Percentiles rank a stretch among this genome's conserved stretches.
Conservation (phyloP, 2,888 invertebrate genomes). For the Brachyopa scutellaris region DNA sequence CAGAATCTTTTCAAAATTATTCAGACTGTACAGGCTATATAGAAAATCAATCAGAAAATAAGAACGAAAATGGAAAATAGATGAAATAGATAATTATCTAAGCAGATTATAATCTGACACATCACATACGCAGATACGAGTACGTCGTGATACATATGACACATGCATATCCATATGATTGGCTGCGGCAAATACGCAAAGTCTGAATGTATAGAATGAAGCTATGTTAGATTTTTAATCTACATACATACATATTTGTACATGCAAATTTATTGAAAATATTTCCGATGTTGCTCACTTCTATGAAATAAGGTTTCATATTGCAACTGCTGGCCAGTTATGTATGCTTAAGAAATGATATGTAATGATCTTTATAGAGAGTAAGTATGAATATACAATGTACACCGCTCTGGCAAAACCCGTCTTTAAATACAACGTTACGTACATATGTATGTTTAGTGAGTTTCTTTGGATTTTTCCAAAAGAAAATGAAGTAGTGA, state of each 20-base stretch:
- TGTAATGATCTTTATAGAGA: conserved; percentile 2
- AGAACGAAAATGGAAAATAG: background rate
- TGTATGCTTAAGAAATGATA: conserved; percentile 20
- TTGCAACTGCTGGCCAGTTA: conserved; percentile 20
- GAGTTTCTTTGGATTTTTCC: background rate
- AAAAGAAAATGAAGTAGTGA: background rate
- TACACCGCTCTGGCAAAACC: background rate
- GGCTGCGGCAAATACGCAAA: too few species aligned
- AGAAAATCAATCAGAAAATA: conserved; percentile 12
- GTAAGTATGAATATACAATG: conserved; percentile 8
- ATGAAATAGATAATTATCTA: background rate
- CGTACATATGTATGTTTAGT: too few species aligned
- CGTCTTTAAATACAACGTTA: background rate
- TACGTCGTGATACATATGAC: background rate
- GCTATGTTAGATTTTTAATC: background rate
- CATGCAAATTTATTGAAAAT: conserved; percentile 52
- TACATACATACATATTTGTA: too few species aligned
- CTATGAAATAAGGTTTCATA: conserved; percentile 2
- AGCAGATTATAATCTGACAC: too few species aligned
- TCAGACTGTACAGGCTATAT: background rate
- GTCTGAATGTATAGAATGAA: background rate
- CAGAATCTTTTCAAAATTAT: background rate
- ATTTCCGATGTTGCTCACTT: conserved; percentile 26
- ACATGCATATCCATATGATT: background rate
- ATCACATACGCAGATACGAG: background rate